Percentiles rank a stretch among this genome's conserved stretches.
These are phyloP conservation scores for Chydorus sphaericus DNA, from an alignment of 2,888 invertebrate genomes.

Conservation along the genomic window DNA sequence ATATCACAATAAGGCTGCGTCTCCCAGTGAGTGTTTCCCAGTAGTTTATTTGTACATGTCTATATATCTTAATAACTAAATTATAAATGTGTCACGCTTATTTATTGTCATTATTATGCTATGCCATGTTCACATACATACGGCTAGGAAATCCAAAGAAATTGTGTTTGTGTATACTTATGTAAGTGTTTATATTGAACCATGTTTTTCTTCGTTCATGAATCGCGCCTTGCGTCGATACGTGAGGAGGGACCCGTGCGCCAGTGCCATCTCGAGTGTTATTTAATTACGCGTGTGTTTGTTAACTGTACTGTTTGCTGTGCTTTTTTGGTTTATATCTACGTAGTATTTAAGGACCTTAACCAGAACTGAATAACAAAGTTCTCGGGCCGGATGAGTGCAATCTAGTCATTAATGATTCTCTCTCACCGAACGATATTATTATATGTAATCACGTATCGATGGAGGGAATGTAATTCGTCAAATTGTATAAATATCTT, in stretches of 20 bases:
- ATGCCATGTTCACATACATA: too few relatives aligned
- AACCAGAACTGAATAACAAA: not conserved
- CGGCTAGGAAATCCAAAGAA: not conserved
- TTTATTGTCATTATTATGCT: too few relatives aligned
- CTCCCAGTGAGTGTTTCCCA: too few relatives aligned
- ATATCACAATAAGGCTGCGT: too few relatives aligned
- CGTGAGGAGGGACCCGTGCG: conserved; percentile 7
- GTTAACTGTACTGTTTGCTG: not conserved
- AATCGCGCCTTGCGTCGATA: not conserved
- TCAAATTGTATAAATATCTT: too few relatives aligned
- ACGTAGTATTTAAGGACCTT: conserved; percentile 7
- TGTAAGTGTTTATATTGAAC: not conserved
- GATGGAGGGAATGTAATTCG: too few relatives aligned
- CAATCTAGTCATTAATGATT: conserved; percentile 17
- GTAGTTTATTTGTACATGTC: too few relatives aligned
- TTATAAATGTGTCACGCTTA: conserved; percentile 3
- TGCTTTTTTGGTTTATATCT: not conserved
- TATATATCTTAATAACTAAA: too few relatives aligned
- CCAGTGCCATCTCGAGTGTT: conserved; percentile 4
- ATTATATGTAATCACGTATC: not conserved
- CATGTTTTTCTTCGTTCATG: not conserved
- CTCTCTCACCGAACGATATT: not conserved
- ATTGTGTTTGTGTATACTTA: not conserved
- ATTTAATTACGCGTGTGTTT: not conserved
- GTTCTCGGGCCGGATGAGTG: conserved; percentile 17